phyloP scores from a whole-genome alignment of 2,888 invertebrate species.

The Cotesia congregata region DNA sequence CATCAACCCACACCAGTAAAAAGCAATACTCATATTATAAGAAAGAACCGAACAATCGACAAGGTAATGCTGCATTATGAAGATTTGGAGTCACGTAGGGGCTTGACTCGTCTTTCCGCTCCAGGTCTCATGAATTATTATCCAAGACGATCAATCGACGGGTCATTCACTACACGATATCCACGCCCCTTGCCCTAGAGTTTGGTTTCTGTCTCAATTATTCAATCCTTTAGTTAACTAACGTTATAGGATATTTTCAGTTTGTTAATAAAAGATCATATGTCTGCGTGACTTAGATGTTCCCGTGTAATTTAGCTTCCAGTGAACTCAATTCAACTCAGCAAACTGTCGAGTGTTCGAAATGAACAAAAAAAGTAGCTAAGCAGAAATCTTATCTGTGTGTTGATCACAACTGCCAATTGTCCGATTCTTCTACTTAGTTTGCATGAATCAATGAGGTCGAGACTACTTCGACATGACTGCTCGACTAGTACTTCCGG shows the following conservation, averaged over 20 bases:
- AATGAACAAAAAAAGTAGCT: background rate
- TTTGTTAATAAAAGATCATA: conserved; percentile 37
- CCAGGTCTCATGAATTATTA: conserved; percentile 38
- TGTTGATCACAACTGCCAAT: conserved; percentile 23
- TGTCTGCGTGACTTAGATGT: conserved; percentile 31
- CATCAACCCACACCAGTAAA: conserved; percentile 5
- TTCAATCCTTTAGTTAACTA: conserved; percentile 43
- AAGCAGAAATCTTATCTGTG: conserved; percentile 7
- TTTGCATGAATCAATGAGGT: conserved; percentile 37
- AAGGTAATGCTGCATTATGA: conserved; percentile 36
- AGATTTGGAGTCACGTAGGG: conserved; percentile 41
- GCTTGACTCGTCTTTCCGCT: conserved; percentile 28
- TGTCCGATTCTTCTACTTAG: conserved; percentile 32
- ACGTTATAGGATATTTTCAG: conserved; percentile 34
- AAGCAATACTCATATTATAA: background rate
- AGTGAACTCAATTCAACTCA: background rate
- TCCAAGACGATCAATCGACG: conserved; percentile 41
- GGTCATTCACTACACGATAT: conserved; percentile 30
- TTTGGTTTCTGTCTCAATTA: conserved; percentile 39
- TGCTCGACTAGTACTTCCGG: conserved; percentile 32
- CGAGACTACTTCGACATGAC: conserved; percentile 28
- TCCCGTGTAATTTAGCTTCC: conserved; percentile 31
- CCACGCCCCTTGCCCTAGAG: conserved; percentile 20
- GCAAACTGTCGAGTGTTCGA: background rate
- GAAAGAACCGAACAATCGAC: background rate